phyloP scores from a whole-genome alignment of 1,140 invertebrate genomes.

The Temnothorax curvispinosus region DNA sequence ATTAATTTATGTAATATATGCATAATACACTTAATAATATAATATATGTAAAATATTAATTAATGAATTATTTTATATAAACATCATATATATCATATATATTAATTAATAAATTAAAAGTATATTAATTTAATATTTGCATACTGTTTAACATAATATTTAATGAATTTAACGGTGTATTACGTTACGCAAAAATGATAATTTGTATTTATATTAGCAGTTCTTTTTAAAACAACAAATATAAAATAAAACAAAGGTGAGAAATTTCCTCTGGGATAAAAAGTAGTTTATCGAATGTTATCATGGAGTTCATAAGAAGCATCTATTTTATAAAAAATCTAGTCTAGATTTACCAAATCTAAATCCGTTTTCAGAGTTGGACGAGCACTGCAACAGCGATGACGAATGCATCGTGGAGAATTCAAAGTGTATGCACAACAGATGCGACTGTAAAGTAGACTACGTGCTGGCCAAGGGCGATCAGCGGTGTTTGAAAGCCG shows the following conservation, averaged over 20 bases:
- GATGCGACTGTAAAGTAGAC: constrained; percentile 78
- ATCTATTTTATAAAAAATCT: not conserved
- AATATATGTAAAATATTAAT: not conserved
- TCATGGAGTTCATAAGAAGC: not conserved
- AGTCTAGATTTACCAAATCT: not conserved
- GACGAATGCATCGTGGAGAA: constrained; percentile 78
- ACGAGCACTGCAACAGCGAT: constrained; percentile 74
- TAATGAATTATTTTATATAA: not conserved
- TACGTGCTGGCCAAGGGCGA: constrained; percentile 75
- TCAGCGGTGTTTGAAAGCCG: constrained; percentile 76
- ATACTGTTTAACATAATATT: not conserved
- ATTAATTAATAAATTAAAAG: not conserved
- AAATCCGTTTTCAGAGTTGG: constrained; percentile 68
- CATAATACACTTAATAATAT: not conserved
- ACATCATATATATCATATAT: not conserved
- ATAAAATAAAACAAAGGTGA: not conserved
- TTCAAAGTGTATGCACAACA: constrained; percentile 73
- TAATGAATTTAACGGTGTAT: not conserved
- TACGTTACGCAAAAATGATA: not conserved
- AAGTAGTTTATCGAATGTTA: not conserved
- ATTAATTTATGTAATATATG: not conserved
- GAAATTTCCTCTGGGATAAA: not conserved
- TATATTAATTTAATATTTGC: not conserved
- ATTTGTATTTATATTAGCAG: not conserved
- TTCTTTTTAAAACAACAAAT: not conserved